phyloP scores from a whole-genome alignment of 2,797 vertebrate species.

The Spondyliosoma cantharus region DNA sequence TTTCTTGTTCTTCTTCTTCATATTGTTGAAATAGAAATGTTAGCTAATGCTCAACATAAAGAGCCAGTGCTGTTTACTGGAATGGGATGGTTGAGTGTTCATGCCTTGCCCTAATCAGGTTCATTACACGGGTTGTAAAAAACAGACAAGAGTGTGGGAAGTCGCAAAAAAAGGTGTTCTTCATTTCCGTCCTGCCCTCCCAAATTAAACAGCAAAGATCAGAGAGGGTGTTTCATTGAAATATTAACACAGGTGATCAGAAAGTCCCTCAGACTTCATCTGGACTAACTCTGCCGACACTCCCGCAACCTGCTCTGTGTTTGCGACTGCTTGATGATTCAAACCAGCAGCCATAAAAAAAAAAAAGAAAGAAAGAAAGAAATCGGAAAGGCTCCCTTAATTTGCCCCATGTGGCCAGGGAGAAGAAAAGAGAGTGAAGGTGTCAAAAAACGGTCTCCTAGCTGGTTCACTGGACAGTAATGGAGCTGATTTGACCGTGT shows the following conservation, averaged over 20 bases:
- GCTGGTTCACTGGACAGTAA: slow-evolving; percentile 57
- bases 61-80: neutral
- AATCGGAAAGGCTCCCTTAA: slow-evolving; percentile 61
- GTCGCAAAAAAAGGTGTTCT: slow-evolving; percentile 77
- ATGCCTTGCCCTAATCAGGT: slow-evolving; percentile 47
- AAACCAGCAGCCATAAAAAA: slow-evolving; percentile 66
- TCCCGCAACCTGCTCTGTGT: slow-evolving; percentile 70
- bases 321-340: slow-evolving; percentile 71
- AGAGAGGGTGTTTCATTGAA: slow-evolving; percentile 76
- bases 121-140: slow-evolving; percentile 73
- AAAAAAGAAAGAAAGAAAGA: slow-evolving; percentile 7
- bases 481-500: slow-evolving; percentile 56
- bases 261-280: slow-evolving; percentile 70
- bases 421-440: slow-evolving; percentile 66
- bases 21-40: neutral
- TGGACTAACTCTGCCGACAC: slow-evolving; percentile 77
- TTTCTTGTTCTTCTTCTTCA: neutral
- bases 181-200: slow-evolving; percentile 67
- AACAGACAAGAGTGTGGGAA: slow-evolving; percentile 70
- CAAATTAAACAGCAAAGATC: slow-evolving; percentile 75
- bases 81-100: slow-evolving; percentile 2
- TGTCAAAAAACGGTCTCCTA: slow-evolving; percentile 67
- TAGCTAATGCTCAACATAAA: neutral
- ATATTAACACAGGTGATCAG: slow-evolving; percentile 77
- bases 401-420: slow-evolving; percentile 73